Evolutionary conservation across 1,140 invertebrate species (phyloP).

Genomic region (Oscheius sp.): DNA sequence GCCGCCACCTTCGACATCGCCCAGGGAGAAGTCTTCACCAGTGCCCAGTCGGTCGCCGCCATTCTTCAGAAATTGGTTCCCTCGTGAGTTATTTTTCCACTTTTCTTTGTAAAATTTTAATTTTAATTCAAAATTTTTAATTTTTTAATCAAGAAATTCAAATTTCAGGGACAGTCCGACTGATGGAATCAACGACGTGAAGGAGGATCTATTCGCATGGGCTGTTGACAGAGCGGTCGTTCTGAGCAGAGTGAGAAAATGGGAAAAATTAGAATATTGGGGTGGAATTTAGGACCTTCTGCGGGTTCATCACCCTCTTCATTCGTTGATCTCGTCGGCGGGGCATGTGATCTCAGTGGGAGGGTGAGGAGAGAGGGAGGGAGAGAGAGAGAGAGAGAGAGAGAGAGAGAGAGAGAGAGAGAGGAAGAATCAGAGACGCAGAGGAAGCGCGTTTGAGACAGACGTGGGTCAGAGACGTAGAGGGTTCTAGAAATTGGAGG

Average conservation of each 20-base stretch:
- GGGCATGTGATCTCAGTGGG: background rate
- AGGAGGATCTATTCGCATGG: constrained; percentile 14
- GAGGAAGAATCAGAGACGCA: too few relatives aligned
- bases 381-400: too few relatives aligned
- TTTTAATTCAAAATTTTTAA: too few relatives aligned
- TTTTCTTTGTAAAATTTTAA: too few relatives aligned
- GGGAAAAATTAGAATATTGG: background rate
- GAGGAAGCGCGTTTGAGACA: too few relatives aligned
- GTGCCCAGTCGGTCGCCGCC: constrained; percentile 3
- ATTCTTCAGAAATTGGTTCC: constrained; percentile 1
- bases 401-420: too few relatives aligned
- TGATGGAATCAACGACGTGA: background rate
- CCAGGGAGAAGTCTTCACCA: constrained; percentile 10
- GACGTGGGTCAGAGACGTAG: too few relatives aligned
- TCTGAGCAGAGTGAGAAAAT: background rate
- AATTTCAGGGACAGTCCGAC: background rate
- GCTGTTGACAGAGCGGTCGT: background rate
- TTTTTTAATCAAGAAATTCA: too few relatives aligned
- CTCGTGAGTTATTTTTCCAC: background rate
- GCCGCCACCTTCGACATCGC: background rate
- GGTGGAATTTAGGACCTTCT: background rate
- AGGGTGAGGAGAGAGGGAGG: too few relatives aligned
- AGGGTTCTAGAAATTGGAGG: too few relatives aligned
- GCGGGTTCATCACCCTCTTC: constrained; percentile 4
- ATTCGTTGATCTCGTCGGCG: constrained; percentile 5